These are phyloP conservation scores for Sebastes baramenuke DNA, from an alignment of 2,797 vertebrate genomes.

Conservation along the genomic window DNA sequence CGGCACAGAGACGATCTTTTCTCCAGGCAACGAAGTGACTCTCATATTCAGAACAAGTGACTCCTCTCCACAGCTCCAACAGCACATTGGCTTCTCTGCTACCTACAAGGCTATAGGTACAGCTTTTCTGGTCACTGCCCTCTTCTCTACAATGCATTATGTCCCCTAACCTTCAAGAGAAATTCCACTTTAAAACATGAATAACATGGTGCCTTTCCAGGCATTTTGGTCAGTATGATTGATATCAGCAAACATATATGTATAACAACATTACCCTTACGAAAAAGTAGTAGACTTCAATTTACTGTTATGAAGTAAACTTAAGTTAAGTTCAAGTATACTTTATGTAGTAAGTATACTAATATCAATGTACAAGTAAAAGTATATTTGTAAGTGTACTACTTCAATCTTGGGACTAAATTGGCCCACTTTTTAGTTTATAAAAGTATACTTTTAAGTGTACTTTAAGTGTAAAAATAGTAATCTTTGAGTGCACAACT, in stretches of 20 bases:
- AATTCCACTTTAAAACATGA: neutral
- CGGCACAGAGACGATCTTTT: constrained; percentile 57
- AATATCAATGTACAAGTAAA: no score
- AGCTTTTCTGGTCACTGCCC: neutral
- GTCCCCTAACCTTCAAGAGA: neutral
- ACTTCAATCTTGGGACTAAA: no score
- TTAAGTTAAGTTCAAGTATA: no score
- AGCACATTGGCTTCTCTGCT: constrained; percentile 59
- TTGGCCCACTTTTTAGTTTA: no score
- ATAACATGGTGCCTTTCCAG: no score
- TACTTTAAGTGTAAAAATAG: no score
- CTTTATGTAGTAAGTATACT: no score
- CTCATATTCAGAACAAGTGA: constrained; percentile 54
- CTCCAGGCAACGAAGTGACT: constrained; percentile 61
- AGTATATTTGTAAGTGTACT: no score
- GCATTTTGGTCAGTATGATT: neutral
- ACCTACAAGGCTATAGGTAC: constrained; percentile 62
- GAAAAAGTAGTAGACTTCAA: neutral
- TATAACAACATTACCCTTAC: neutral
- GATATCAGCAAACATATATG: neutral
- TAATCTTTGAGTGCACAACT: no score
- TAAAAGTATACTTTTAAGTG: no score
- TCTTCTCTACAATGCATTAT: neutral
- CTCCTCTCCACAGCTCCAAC: constrained; percentile 35
- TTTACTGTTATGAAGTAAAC: no score